Evolutionary conservation across 2,888 invertebrate genomes (phyloP), one percentile per base, ranked within the genome.

Genomic region (Eilema sororculum): DNA sequence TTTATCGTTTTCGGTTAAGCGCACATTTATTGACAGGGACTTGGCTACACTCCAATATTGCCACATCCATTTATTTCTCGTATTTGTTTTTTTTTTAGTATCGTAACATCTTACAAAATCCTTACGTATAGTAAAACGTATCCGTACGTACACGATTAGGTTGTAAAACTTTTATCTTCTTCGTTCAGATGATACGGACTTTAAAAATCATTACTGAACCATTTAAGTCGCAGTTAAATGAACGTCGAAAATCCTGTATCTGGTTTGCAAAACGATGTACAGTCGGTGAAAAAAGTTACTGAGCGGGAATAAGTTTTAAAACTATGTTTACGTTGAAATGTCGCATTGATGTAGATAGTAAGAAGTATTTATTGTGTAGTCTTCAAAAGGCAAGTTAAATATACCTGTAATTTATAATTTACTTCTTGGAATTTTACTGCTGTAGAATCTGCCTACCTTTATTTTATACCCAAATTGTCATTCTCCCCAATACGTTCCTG

Each of bases 201-300:
- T 0, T 25, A 8, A 33, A 8, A 65, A 67, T 77, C 25, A 68
- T 74, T 64, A 61, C 61, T 28, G 16, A 73, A 37, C 37, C 69
- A 56, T 78, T 67, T 56, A 59, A 37, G 46, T 64, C 57, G 37
- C 30, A 67, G 68, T 64, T 63, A 65, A 67, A 66, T 52, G 52
- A 20, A 37, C 63, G 59, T 60, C 68, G 64, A 57, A 22, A 41
- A 16, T 30, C n/a, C 52, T 62, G 12, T 67, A 67, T 58, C 52
- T 28, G 71, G 70, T 33, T 63, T 20, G 30, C 37, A 59, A 67
- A 68, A 65, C 28, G 33, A 46, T 22, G 8, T 30, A 58, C 12
- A 46, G 28, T 16, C 46, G 12, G 52, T 3, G 16, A 10, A 6
- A n/a, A 59, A n/a, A 52, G 52, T 52, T 46, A n/a, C 9, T 52